phyloP scores from a whole-genome alignment of 2,797 vertebrate genomes.

The Macrochelys suwanniensis region DNA sequence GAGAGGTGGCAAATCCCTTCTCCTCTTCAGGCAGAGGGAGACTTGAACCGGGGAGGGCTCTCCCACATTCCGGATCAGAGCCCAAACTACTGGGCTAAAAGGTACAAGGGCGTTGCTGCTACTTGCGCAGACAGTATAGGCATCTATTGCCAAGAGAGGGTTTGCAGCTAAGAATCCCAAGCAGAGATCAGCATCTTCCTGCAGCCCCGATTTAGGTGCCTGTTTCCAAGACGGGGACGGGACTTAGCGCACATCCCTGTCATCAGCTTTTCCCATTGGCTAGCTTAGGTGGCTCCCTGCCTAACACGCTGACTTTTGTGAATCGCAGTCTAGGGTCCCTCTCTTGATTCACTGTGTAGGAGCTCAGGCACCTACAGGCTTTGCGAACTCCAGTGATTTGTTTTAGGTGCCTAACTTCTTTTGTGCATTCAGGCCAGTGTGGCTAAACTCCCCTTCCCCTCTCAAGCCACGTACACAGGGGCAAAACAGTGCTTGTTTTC shows the following conservation, averaged over 20 bases:
- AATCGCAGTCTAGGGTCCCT: not conserved
- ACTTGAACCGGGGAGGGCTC: not conserved
- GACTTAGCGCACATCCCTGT: not conserved
- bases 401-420: not conserved
- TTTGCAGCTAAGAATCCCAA: not conserved
- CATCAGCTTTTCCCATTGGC: not conserved
- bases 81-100: not conserved
- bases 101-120: not conserved
- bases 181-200: not conserved
- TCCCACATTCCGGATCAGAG: not conserved
- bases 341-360: not conserved
- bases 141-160: not conserved
- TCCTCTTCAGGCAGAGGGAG: not conserved
- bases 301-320: not conserved
- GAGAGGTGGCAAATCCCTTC: not conserved
- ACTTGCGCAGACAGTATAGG: not conserved
- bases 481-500: conserved; percentile 27
- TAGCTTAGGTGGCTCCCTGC: not conserved
- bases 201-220: not conserved
- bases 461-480: not conserved
- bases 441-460: not conserved
- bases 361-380: not conserved
- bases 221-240: not conserved
- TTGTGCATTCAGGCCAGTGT: not conserved
- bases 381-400: not conserved